Percentiles rank a stretch among this genome's conserved stretches.
These are phyloP conservation scores for Elaphurus davidianus DNA, from an alignment of 2,113 vertebrate genomes.

Conservation along the genomic window DNA sequence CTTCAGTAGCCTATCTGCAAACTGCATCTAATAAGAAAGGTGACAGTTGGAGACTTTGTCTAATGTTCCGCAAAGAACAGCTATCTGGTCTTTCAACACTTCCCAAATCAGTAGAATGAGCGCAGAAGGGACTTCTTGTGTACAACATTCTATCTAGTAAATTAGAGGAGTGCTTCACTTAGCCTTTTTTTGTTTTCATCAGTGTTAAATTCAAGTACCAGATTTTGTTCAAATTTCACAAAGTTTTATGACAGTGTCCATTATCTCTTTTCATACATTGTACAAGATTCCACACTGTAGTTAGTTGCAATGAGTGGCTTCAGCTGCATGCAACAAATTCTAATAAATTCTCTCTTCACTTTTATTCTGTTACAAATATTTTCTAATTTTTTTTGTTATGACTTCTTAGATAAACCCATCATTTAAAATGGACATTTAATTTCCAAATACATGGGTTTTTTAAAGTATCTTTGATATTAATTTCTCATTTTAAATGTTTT, in stretches of 20 bases:
- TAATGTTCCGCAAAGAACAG: neutral
- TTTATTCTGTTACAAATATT: neutral
- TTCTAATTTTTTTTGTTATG: neutral
- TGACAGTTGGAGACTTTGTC: neutral
- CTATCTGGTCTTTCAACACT: neutral
- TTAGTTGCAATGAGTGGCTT: neutral
- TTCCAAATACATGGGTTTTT: neutral
- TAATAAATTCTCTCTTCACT: neutral
- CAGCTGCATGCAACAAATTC: neutral
- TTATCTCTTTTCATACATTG: neutral
- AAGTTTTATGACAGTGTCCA: neutral
- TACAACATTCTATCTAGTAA: neutral
- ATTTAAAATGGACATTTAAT: neutral
- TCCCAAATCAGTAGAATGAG: neutral
- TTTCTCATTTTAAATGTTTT: neutral
- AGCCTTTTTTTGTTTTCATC: neutral
- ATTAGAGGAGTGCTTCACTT: neutral
- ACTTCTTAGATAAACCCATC: neutral
- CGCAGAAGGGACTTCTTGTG: neutral
- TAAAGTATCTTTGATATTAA: neutral
- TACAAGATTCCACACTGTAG: neutral
- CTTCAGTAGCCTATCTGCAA: neutral
- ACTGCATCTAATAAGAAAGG: neutral
- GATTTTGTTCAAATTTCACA: neutral
- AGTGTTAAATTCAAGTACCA: neutral